phyloP scores from a whole-genome alignment of 2,113 vertebrate genomes.

The Pseudorectes ferrugineus region DNA sequence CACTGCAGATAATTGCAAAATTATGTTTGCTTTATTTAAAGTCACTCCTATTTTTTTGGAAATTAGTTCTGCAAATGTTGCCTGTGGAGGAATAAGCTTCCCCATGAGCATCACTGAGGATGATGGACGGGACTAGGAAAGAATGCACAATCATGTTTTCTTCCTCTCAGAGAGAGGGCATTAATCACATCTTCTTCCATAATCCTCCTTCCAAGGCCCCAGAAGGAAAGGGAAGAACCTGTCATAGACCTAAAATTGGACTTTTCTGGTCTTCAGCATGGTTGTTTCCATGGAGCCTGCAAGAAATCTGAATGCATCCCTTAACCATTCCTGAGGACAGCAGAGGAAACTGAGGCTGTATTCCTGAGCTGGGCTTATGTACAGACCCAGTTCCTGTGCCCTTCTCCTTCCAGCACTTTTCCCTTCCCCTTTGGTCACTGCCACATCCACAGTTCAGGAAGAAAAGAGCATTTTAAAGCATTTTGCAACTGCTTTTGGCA shows the following conservation, averaged over 20 bases:
- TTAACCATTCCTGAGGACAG: background rate
- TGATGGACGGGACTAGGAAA: constrained; percentile 22
- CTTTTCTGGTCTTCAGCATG: background rate
- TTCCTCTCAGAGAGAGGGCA: constrained; percentile 21
- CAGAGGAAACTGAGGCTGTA: background rate
- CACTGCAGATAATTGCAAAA: constrained; percentile 10
- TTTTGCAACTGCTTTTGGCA: background rate
- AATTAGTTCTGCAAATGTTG: constrained; percentile 46
- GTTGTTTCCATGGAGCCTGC: background rate
- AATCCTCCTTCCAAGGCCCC: constrained; percentile 30
- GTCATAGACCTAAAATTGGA: constrained; percentile 15
- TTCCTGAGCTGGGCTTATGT: background rate
- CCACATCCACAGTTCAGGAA: background rate
- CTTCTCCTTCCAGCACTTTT: background rate
- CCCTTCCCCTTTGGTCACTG: background rate
- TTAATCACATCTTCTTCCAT: constrained; percentile 42
- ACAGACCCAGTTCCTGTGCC: background rate
- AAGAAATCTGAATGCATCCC: background rate
- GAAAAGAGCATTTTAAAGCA: background rate
- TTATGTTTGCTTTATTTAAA: background rate
- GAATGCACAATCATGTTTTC: constrained; percentile 23
- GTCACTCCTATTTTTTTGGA: background rate
- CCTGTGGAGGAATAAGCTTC: background rate
- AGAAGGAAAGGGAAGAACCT: constrained; percentile 18
- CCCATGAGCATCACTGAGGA: background rate